These are phyloP conservation scores for Alosa sapidissima DNA, from an alignment of 2,797 vertebrate genomes.

Conservation along the genomic window DNA sequence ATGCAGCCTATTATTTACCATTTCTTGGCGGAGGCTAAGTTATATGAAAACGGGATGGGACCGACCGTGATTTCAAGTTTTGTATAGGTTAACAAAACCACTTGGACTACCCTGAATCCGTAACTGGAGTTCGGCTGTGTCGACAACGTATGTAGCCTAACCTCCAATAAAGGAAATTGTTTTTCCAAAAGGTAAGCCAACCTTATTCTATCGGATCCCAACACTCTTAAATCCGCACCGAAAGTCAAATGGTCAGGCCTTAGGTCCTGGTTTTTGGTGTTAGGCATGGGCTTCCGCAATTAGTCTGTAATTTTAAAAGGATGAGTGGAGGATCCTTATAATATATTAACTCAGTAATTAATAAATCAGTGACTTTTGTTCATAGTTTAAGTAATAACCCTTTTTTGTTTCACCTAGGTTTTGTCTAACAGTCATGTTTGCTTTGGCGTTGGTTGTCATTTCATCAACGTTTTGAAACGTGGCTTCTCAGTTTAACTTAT, in stretches of 20 bases:
- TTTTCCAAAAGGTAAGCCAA: conserved; percentile 70
- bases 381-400: neutral
- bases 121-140: conserved; percentile 38
- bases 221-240: conserved; percentile 27
- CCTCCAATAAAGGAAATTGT: conserved; percentile 55
- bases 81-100: conserved; percentile 31
- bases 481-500: conserved; percentile 33
- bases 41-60: conserved; percentile 66
- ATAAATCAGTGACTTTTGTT: neutral
- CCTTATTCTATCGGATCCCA: neutral
- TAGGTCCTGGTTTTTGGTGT: conserved; percentile 2
- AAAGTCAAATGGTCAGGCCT: conserved; percentile 37
- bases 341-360: neutral
- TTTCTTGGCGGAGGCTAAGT: conserved; percentile 30
- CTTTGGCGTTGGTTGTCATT: conserved; percentile 6
- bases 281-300: neutral
- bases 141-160: conserved; percentile 71
- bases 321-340: neutral
- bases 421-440: conserved; percentile 12
- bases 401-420: neutral
- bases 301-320: neutral
- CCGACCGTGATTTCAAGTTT: conserved; percentile 53
- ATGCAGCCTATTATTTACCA: conserved; percentile 18
- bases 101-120: conserved; percentile 51
- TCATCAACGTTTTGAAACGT: conserved; percentile 43